Base-by-base conservation (phyloP, 2,888 invertebrate genomes). In the Tholera decimalis region DNA sequence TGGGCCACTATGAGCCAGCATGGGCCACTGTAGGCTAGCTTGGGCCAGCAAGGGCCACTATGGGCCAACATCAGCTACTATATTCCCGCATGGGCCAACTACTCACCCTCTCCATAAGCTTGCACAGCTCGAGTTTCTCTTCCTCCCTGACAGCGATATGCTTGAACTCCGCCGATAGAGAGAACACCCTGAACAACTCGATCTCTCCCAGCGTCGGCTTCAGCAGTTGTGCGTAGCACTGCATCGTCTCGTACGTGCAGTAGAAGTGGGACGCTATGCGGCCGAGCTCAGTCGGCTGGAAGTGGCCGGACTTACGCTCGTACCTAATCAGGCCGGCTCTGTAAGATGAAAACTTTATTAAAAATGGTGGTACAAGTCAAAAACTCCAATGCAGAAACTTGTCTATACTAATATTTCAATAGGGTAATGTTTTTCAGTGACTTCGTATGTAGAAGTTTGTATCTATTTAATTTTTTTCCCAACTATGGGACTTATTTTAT, bases 241-340 rank as follows among this genome's bases (percentile, higher is more conserved):
- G 97, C 97, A 99, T 99, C 0, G 99, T 99, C 80, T 99, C 99
- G 91, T 98, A 98, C 0, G 99, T 99, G 88, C 99, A 98, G 93
- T 99, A 99, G 96, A 98, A 99, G 95, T 99, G 99, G 0, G 99
- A 99, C 4, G 99, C 98, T 87, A 99, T 99, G 39, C 99, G 97
- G 1, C 99, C 99, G 11, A 99, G 95, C 92, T 99, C 99, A 0
- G 99, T 99, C 0, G 98, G 97, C 88, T 98, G 97, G 80, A 97
- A 96, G 81, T 98, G 98, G 1, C 99, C 99, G 2, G 98, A 97
- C 89, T 99, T 99, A 15, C 99, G 96, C 84, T 99, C 99, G 91
- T 99, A 99, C 82, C 99, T 99, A 15, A 99, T 96, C 0, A 99
- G 96, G n/a, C 99, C 98, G 84, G 98, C 98, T 78, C 99, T 98